Evolutionary conservation across 2,113 vertebrate species (phyloP).

Genomic region (Malurus cyaneus): DNA sequence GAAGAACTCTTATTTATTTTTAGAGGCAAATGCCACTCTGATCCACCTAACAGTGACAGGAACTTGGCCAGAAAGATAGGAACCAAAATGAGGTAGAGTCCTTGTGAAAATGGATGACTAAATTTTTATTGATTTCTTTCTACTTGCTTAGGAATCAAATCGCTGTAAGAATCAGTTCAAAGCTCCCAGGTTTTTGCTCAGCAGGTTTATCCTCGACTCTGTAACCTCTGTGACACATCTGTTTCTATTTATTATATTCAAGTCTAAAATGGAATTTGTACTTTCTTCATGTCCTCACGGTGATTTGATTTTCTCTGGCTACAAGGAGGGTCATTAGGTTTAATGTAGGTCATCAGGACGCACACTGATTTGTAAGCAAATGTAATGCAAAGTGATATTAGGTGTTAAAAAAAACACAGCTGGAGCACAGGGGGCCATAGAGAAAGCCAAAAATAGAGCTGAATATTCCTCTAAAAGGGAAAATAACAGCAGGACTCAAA

Average conservation of each 20-base stretch:
- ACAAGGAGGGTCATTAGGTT: neutral
- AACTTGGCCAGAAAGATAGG: neutral
- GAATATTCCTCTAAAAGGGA: neutral
- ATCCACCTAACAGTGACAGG: neutral
- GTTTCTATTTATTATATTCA: constrained; percentile 23
- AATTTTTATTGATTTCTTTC: constrained; percentile 49
- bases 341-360: neutral
- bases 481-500: neutral
- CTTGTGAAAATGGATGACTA: constrained; percentile 36
- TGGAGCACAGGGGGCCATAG: neutral
- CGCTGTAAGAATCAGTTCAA: neutral
- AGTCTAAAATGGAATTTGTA: neutral
- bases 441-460: neutral
- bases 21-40: neutral
- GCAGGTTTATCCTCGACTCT: neutral
- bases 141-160: constrained; percentile 34
- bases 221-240: neutral
- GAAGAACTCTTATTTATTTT: neutral
- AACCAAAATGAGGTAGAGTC: neutral
- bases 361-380: neutral
- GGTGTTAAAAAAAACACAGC: neutral
- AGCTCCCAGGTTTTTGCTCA: neutral
- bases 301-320: constrained; percentile 33
- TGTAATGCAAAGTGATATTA: neutral
- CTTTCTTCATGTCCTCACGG: neutral